A percentile compares a stretch with the other conserved stretches of the same genome.
Evolutionary conservation across 2,113 vertebrate genomes (phyloP).

Genomic region (Chamaetylas fuelleborni): DNA sequence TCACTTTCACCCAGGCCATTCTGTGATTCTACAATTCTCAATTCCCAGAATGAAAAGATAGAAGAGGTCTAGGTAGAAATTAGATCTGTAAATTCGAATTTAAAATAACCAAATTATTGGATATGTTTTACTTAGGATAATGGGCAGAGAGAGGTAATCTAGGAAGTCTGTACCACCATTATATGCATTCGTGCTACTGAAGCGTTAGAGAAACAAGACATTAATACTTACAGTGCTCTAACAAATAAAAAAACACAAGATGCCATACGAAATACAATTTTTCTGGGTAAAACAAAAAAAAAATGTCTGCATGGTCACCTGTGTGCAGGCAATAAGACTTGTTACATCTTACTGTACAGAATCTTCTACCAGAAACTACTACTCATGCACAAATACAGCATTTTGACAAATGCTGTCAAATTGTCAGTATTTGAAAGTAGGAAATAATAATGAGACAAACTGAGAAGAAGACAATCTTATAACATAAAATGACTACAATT

Average conservation of each 20-base stretch:
- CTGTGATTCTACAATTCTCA: background rate
- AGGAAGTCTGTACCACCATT: background rate
- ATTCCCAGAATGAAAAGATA: background rate
- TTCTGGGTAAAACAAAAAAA: background rate
- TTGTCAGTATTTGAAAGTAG: background rate
- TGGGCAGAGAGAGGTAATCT: background rate
- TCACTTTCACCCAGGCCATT: background rate
- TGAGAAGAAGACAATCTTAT: background rate
- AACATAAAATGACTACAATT: background rate
- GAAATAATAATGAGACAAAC: background rate
- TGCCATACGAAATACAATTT: background rate
- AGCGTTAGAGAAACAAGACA: background rate
- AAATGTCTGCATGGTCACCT: background rate
- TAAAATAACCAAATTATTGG: background rate
- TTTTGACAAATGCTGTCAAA: background rate
- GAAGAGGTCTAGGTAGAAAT: background rate
- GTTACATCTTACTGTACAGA: background rate
- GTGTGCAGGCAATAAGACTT: fast-evolving
- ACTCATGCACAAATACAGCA: background rate
- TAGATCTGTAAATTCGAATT: background rate
- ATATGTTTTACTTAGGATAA: background rate
- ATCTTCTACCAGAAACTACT: background rate
- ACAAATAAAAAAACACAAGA: background rate
- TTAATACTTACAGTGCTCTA: background rate
- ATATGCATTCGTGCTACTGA: fast-evolving